Evolutionary conservation across 1,140 invertebrate genomes (phyloP), one percentile per base, ranked within the genome.

Genomic region (Leptinotarsa lineolata): DNA sequence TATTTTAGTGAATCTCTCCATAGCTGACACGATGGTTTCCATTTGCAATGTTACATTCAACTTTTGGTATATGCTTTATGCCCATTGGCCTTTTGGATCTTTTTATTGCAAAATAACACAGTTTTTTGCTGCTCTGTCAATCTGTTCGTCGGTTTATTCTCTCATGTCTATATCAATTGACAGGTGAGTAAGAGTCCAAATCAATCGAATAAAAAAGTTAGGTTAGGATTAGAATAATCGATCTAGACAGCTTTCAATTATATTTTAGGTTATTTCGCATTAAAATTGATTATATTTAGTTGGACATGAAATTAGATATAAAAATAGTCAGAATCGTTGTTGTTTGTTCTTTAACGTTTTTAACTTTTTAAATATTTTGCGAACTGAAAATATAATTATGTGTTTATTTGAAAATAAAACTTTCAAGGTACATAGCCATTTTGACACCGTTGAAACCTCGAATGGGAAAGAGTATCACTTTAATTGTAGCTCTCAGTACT

Each of bases 141-240:
- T 98, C 75, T 93, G 92, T 70, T 96, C 95, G 1, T 96, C 94
- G 54, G 96, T 98, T 30, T 97, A 98, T 85, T 98, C 97, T 0
- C 88, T 99, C 58, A 95, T 97, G 92, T 95, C 96, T 70, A 97
- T 98, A 77, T 95, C 95, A 69, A 92, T 98, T 72, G 97, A 99
- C 86, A 92, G 97, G 97, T 98, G 85, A 91, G 91, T 85, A 15
- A 54, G 15, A 54, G 48, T 54, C 6, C 16, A 54, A n/a, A n/a
- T 54, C n/a, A 54, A 54, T n/a, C 2, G n/a, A 54, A 18, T 54
- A 0, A n/a, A 18, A 8, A n/a, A 54, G 8, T 11, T 11, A 39
- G 30, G 30, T 39, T 39, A 39, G 30, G 30, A 2, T 11, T 3
- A 39, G 30, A 39, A 39, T 39, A 39, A 39, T 39, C 30, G 30